Percentiles rank a stretch among this genome's conserved stretches.
These are phyloP conservation scores for Physocephala rufipes DNA, from an alignment of 2,888 invertebrate genomes.

Conservation along the genomic window DNA sequence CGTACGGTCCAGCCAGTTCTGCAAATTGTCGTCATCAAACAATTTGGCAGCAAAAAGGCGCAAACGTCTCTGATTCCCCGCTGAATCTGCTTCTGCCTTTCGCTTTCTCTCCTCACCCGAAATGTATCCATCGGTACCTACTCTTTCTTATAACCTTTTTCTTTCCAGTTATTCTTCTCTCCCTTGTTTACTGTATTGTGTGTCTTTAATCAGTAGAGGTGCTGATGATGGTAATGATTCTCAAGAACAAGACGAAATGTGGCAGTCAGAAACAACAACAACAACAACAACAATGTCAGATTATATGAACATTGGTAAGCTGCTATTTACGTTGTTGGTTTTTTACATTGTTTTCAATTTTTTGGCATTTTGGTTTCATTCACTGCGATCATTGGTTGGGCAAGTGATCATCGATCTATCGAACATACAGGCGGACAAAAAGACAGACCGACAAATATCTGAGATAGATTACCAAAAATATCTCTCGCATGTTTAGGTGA, in stretches of 20 bases:
- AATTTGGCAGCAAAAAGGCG: constrained; percentile 36
- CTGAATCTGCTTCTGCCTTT: not conserved
- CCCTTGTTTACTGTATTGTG: not conserved
- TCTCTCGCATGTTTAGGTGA: too few relatives aligned
- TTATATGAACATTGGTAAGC: not conserved
- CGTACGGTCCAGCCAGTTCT: not conserved
- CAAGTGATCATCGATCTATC: constrained; percentile 22
- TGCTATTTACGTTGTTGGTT: not conserved
- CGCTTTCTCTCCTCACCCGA: not conserved
- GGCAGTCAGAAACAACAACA: constrained; percentile 7
- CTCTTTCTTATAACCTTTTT: not conserved
- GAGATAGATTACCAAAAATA: too few relatives aligned
- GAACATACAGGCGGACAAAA: too few relatives aligned
- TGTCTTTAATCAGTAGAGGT: constrained; percentile 17
- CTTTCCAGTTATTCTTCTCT: not conserved
- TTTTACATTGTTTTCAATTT: not conserved
- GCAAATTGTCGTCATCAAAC: constrained; percentile 38
- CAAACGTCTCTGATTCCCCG: too few relatives aligned
- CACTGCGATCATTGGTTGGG: not conserved
- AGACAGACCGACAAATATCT: too few relatives aligned
- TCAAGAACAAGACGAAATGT: constrained; percentile 6
- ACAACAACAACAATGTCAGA: not conserved
- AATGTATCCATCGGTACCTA: constrained; percentile 8
- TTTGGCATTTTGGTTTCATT: not conserved
- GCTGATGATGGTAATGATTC: constrained; percentile 37